Evolutionary conservation across 2,888 invertebrate genomes (phyloP).

Genomic region (Agrotis ipsilon): DNA sequence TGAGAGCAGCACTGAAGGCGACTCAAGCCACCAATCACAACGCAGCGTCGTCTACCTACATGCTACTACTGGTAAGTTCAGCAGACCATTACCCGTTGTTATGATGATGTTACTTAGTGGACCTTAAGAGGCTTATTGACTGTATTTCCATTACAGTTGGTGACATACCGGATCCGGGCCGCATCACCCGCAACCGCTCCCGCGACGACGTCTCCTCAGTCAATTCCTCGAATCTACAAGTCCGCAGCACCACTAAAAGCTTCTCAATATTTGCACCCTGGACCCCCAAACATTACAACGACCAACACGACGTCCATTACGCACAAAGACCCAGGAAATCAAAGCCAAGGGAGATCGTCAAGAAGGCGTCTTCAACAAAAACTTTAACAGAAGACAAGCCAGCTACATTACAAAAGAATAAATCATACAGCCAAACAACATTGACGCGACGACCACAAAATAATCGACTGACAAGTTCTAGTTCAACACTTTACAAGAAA

Average conservation of each 20-base stretch:
- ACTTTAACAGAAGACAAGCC: constrained; percentile 78
- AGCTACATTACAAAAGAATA: constrained; percentile 86
- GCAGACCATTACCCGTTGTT: no score
- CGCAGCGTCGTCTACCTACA: constrained; percentile 96
- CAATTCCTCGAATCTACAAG: constrained; percentile 92
- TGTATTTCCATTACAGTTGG: constrained; percentile 91
- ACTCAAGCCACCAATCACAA: constrained; percentile 95
- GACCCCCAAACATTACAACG: constrained; percentile 94
- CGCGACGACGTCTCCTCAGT: constrained; percentile 94
- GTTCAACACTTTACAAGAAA: constrained; percentile 84
- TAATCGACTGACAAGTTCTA: constrained; percentile 83
- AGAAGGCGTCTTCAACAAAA: constrained; percentile 88
- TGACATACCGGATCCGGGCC: constrained; percentile 95
- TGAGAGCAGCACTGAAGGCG: constrained; percentile 94
- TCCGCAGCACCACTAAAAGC: constrained; percentile 94
- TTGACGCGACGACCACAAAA: constrained; percentile 80
- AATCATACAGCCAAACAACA: constrained; percentile 87
- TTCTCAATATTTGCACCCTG: constrained; percentile 96
- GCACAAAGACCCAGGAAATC: constrained; percentile 91
- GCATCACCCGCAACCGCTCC: constrained; percentile 92
- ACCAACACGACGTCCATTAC: constrained; percentile 95
- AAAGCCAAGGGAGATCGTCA: constrained; percentile 80
- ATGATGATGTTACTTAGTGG: no score
- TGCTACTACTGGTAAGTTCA: constrained; percentile 93
- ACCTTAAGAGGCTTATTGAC: background rate